These are phyloP conservation scores for Serinus canaria DNA, from an alignment of 2,113 vertebrate species.

Conservation along the genomic window DNA sequence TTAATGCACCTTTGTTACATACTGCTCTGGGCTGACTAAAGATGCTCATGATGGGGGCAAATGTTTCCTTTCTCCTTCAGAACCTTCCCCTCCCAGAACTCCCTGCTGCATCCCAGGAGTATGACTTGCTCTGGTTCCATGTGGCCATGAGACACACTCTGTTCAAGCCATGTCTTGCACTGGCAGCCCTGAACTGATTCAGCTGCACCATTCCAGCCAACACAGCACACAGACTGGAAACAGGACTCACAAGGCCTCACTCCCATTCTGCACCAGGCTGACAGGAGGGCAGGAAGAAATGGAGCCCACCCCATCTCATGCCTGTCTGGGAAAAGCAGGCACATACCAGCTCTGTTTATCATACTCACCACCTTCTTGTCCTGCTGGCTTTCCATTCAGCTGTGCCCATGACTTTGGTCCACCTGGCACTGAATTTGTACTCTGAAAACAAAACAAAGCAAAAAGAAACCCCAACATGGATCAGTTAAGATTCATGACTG, in stretches of 20 bases:
- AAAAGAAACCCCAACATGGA: neutral
- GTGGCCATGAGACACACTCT: neutral
- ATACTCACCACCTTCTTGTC: constrained; percentile 92
- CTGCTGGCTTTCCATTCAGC: constrained; percentile 98
- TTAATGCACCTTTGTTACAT: neutral
- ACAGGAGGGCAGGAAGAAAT: neutral
- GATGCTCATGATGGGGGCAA: neutral
- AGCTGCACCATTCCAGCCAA: neutral
- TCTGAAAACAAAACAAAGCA: constrained; percentile 73
- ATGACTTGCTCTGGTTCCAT: neutral
- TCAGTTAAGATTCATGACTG: neutral
- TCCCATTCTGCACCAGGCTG: neutral
- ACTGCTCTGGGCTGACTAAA: neutral
- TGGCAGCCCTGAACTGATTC: neutral
- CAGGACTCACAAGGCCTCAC: neutral
- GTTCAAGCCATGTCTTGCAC: neutral
- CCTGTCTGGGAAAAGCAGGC: neutral
- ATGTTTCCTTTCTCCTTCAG: neutral
- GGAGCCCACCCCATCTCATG: neutral
- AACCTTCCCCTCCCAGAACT: neutral
- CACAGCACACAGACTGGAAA: neutral
- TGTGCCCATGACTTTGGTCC: constrained; percentile 99
- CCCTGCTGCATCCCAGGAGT: neutral
- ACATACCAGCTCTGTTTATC: neutral
- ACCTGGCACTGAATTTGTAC: constrained; percentile 92